Evolutionary conservation across 2,888 invertebrate genomes (phyloP).

Genomic region (Cancer borealis): DNA sequence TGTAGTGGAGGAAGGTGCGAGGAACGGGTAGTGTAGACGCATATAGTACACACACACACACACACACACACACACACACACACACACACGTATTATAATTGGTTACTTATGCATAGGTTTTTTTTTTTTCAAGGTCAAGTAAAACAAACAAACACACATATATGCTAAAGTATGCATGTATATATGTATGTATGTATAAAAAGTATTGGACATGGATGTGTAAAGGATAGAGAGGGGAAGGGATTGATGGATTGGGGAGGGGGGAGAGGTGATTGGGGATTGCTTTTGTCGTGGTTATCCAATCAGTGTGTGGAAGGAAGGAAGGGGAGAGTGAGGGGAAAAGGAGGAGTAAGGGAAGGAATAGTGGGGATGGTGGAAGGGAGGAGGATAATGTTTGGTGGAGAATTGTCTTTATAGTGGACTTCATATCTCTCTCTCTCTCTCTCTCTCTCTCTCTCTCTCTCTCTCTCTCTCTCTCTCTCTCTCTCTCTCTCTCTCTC

Average conservation of each 20-base stretch:
- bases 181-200: slow-evolving; percentile 22
- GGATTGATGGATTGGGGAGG: background rate
- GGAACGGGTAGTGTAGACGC: background rate
- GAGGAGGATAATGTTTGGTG: background rate
- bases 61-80: slow-evolving; percentile 49
- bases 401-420: background rate
- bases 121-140: background rate
- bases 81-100: background rate
- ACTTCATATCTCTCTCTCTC: background rate
- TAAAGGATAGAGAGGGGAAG: background rate
- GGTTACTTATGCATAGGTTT: background rate
- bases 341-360: background rate
- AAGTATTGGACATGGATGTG: background rate
- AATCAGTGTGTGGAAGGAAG: background rate
- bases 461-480: slow-evolving; percentile 39
- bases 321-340: background rate
- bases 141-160: background rate
- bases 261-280: slow-evolving; percentile 9
- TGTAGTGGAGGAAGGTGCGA: background rate
- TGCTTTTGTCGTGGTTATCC: slow-evolving; percentile 21
- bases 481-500: background rate
- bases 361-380: background rate
- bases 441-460: background rate
- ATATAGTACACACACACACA: slow-evolving; percentile 47
- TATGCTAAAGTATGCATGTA: background rate